Base-by-base conservation (phyloP, 1,140 invertebrate species). In the Microvelia longipes region DNA sequence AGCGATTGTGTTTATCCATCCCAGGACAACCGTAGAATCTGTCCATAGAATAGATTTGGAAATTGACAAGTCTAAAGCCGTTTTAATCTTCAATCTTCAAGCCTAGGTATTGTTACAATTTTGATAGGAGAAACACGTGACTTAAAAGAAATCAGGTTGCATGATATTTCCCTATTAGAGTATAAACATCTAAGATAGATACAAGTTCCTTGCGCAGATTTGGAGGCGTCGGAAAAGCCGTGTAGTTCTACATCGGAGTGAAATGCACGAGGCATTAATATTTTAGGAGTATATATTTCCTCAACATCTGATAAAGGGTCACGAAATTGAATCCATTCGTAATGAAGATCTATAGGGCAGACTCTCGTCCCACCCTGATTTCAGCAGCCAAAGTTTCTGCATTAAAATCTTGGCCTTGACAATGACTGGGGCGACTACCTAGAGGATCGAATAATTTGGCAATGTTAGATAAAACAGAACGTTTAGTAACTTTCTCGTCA, bases 361-460 rank as follows among this genome's bases (percentile, higher is more conserved):
- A 0, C 63, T 60, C 11, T 74, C 74, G 63, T 79, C 77, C 78
- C 76, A 80, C 26, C 72, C 66, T 14, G 77, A 28, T 66, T 75
- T 74, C 19, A 50, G 0, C 11, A 29, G 13, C 77, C 76, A 77
- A 25, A 77, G 60, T 66, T 74, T 25, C 70, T 79, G 75, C n/a
- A 79, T 60, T 19, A 77, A 64, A 19, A 76, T 68, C 71, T 79
- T 73, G 0, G 67, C 70, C 19, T 2, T 71, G 2, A 77, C 69
- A n/a, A 74, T 73, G 19, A 75, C 74, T 14, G 75, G 71, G 28
- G 69, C 68, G 2, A 78, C 5, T 1, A 78, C 78, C 78, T 28
- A 79, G 69, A 1, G 77, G 77, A 67, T 78, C 77, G 71, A 76
- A 79, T 24, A 78, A 71, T 66, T 71, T 71, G 28, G 71, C 74